Base-by-base conservation (phyloP, 2,113 vertebrate species). In the Megaleporinus macrocephalus region DNA sequence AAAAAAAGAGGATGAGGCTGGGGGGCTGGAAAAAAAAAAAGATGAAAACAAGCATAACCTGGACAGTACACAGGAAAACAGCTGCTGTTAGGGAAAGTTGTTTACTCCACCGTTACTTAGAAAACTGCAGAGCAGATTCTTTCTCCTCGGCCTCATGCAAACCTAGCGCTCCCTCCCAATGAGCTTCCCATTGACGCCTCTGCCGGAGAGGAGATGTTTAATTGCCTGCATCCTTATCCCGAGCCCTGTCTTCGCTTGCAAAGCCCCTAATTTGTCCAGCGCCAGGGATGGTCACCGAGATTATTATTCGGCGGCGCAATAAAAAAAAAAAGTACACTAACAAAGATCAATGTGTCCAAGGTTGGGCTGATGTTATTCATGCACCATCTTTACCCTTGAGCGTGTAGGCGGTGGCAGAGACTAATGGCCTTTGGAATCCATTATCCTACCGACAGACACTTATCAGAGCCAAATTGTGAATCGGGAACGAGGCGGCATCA, bases 1-100 rank as follows among this genome's bases (percentile, higher is more conserved):
- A 65, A 59, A 81, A 5, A 15, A 84, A 87, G 81, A 84, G 22
- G 20, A 36, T 76, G 76, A 79, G 41, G 41, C 1, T 4, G 41
- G 9, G 9, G 9, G 49, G 76, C 74, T 77, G 88, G 84, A 88
- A 66, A 78, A 87, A 84, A 55, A 87, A n/a, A 16, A 62, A 27
- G 49, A 61, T 44, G n/a, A n/a, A 59, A 84, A 41, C 29, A 70
- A 18, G 53, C 30, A 72, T 70, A 70, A 76, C 63, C 18, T 75
- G 49, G 30, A 72, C 78, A 80, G 59, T 63, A 77, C 24, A 20
- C 51, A 68, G 75, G 5, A 44, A 44, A 44, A 44, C 69, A 78
- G 47, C 51, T 80, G 69, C 11, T 44, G 41, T 44, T 44, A 44
- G 41, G 41, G 9, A 44, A 44, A 44, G 41, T 61, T 79, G 29